Evolutionary conservation across 2,888 invertebrate genomes (phyloP).

Genomic region (Scrobipalpa costella): DNA sequence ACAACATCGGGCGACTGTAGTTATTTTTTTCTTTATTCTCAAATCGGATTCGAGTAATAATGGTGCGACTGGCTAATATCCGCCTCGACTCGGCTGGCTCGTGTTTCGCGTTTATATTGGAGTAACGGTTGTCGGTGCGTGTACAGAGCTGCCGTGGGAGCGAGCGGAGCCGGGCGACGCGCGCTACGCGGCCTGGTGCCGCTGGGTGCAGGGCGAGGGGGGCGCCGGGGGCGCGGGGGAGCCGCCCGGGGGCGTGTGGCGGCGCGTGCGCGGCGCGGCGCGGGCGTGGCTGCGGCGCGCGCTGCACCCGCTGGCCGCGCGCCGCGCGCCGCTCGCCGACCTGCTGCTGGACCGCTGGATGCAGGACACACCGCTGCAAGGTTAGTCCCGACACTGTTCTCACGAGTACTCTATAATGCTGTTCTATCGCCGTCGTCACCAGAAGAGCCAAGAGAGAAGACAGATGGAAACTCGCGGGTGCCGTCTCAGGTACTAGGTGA

Average conservation of each 20-base stretch:
- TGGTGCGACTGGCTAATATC: not conserved
- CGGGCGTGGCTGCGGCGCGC: conserved; percentile 89
- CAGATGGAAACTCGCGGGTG: conserved; percentile 52
- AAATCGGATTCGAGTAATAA: not conserved
- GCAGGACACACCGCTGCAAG: conserved; percentile 18
- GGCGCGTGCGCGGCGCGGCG: conserved; percentile 87
- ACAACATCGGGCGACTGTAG: not conserved
- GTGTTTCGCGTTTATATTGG: not conserved
- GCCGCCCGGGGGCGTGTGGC: conserved; percentile 92
- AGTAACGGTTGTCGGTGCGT: not conserved
- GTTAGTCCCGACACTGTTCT: not conserved
- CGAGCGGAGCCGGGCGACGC: conserved; percentile 85
- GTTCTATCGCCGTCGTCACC: no score
- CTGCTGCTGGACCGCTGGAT: conserved; percentile 32
- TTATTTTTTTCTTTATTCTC: not conserved
- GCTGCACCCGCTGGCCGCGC: conserved; percentile 86
- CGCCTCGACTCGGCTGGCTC: not conserved
- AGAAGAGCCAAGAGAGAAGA: no score
- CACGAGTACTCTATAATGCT: no score
- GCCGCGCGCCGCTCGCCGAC: conserved; percentile 85
- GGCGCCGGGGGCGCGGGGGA: conserved; percentile 82
- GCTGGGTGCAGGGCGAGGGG: conserved; percentile 57
- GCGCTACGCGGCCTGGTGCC: conserved; percentile 85
- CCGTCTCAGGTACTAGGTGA: conserved; percentile 92
- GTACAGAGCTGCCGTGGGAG: conserved; percentile 96